A percentile compares a stretch with the other conserved stretches of the same genome.
These are phyloP conservation scores for Batillaria attramentaria DNA, from an alignment of 1,140 invertebrate genomes.

Conservation along the genomic window DNA sequence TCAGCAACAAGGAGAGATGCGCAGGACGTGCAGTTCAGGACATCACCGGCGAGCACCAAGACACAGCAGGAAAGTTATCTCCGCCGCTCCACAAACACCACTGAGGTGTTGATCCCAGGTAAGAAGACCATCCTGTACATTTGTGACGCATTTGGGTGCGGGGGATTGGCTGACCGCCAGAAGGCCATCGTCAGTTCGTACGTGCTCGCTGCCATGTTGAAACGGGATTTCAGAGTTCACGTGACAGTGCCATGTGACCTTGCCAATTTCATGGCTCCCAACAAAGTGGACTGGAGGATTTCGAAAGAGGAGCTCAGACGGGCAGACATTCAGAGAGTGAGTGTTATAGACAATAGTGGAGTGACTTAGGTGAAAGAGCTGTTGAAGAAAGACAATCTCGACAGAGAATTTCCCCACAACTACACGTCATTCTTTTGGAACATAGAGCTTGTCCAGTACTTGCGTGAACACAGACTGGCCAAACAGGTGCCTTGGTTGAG, in stretches of 20 bases:
- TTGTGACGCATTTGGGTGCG: no score
- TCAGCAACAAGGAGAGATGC: no score
- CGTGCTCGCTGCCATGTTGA: conserved; percentile 33
- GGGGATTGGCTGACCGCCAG: conserved; percentile 38
- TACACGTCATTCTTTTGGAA: conserved; percentile 25
- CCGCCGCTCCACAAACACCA: no score
- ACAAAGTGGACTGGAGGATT: conserved; percentile 30
- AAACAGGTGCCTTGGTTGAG: not conserved
- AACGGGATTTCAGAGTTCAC: conserved; percentile 32
- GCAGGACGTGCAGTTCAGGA: no score
- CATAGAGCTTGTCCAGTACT: conserved; percentile 29
- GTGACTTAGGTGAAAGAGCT: conserved; percentile 5
- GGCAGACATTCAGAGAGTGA: not conserved
- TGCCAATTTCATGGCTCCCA: conserved; percentile 11
- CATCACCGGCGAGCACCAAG: no score
- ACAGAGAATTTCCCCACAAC: conserved; percentile 9
- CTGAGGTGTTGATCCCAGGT: no score
- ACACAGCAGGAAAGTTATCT: no score
- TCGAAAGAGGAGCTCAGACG: not conserved
- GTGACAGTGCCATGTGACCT: conserved; percentile 37
- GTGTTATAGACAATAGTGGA: not conserved
- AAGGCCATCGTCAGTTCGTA: conserved; percentile 37
- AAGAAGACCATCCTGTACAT: no score
- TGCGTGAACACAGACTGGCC: conserved; percentile 18
- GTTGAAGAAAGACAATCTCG: conserved; percentile 7